A percentile compares a stretch with the other conserved stretches of the same genome.
Conservation (phyloP, 1,140 invertebrate species). For the Psilanteris sp. region DNA sequence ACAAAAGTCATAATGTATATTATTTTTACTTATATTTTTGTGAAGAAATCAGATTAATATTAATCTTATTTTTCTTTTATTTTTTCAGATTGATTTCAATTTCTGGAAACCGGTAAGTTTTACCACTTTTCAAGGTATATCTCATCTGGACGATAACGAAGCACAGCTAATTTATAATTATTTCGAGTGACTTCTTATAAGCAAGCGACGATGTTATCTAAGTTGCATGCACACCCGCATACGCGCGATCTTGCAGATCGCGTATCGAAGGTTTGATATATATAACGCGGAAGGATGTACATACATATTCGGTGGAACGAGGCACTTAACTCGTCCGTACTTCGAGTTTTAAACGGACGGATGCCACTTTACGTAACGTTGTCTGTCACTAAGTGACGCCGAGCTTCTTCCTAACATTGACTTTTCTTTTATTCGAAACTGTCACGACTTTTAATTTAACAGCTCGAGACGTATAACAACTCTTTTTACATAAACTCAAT, state of each 20-base stretch:
- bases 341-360: conserved; percentile 57
- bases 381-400: conserved; percentile 62
- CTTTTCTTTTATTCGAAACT: conserved; percentile 58
- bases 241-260: conserved; percentile 56
- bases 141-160: conserved; percentile 19
- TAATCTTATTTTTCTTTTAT: conserved; percentile 7
- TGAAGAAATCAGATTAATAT: too few relatives aligned
- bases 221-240: conserved; percentile 54
- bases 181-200: conserved; percentile 18
- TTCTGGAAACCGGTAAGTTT: conserved; percentile 1
- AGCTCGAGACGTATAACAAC: conserved; percentile 31
- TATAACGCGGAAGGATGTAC: conserved; percentile 58
- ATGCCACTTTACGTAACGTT: conserved; percentile 64
- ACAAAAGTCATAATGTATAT: too few relatives aligned
- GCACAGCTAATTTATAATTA: conserved; percentile 47
- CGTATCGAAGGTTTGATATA: conserved; percentile 57
- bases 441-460: conserved; percentile 43
- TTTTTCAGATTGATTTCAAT: too few relatives aligned
- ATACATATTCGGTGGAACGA: conserved; percentile 43
- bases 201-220: conserved; percentile 26
- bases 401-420: conserved; percentile 57
- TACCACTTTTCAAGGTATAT: background rate
- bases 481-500: conserved; percentile 55
- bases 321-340: conserved; percentile 62
- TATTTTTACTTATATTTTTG: too few relatives aligned